A percentile compares a stretch with the other conserved stretches of the same genome.
These are phyloP conservation scores for Epinephelus fuscoguttatus DNA, from an alignment of 2,113 vertebrate species.

Conservation along the genomic window DNA sequence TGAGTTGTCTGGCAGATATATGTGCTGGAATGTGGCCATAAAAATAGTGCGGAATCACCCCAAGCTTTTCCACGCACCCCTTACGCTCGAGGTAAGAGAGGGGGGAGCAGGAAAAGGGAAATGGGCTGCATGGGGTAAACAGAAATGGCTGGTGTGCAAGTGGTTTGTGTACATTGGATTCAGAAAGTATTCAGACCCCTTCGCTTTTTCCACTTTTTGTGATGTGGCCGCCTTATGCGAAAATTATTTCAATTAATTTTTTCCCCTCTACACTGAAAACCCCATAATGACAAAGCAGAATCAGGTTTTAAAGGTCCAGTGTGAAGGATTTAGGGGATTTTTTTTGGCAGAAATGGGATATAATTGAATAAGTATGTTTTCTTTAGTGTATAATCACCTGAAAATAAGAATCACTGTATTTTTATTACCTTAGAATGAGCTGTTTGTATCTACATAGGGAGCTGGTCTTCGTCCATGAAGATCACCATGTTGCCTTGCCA, in stretches of 20 bases:
- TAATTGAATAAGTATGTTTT: no score
- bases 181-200: neutral
- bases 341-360: no score
- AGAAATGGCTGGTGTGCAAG: constrained; percentile 18
- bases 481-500: no score
- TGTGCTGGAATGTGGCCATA: constrained; percentile 95
- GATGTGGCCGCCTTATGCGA: neutral
- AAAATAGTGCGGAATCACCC: constrained; percentile 93
- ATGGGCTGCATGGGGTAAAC: constrained; percentile 29
- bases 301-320: neutral
- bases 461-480: no score
- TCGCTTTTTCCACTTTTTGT: neutral
- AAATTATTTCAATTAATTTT: neutral
- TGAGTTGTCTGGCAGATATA: constrained; percentile 99
- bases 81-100: constrained; percentile 57
- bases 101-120: constrained; percentile 40
- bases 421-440: no score
- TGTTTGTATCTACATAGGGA: no score
- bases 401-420: no score
- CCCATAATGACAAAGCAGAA: neutral
- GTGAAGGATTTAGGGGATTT: no score
- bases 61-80: constrained; percentile 86
- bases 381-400: no score
- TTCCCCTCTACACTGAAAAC: neutral
- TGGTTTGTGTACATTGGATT: constrained; percentile 15